Conservation (phyloP, 2,113 vertebrate species). For the Podocnemis expansa region DNA sequence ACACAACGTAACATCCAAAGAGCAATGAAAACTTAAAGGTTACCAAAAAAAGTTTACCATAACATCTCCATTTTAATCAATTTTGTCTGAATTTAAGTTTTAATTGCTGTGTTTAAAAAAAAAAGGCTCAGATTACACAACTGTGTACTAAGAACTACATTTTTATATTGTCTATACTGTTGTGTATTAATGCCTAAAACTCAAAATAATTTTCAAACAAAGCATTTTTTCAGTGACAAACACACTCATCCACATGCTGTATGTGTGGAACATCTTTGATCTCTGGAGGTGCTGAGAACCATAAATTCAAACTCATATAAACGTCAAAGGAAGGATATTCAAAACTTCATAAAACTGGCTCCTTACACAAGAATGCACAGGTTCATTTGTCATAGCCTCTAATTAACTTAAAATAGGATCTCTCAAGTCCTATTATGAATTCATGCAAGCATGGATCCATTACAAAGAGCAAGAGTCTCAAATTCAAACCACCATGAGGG, state of each 20-base stretch:
- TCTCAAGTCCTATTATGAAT: fast-evolving
- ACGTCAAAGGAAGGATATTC: no score
- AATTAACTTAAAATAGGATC: no score
- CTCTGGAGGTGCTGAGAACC: fast-evolving
- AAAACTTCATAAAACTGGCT: no score
- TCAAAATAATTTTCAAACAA: background rate
- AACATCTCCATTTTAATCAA: background rate
- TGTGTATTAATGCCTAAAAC: background rate
- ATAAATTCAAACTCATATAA: background rate
- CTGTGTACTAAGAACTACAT: background rate
- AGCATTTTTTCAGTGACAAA: fast-evolving
- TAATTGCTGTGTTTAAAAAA: background rate
- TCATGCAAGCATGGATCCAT: no score
- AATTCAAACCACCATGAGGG: no score
- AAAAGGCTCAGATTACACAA: background rate
- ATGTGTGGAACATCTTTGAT: fast-evolving
- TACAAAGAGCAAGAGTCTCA: background rate
- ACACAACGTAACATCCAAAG: fast-evolving
- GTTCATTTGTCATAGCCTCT: fast-evolving
- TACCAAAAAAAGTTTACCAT: background rate
- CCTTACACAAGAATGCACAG: fast-evolving
- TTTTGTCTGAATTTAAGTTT: background rate
- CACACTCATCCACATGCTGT: fast-evolving
- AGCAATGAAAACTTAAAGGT: background rate
- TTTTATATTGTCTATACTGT: no score